phyloP scores from a whole-genome alignment of 1,140 invertebrate species.

The Drosophila insularis region DNA sequence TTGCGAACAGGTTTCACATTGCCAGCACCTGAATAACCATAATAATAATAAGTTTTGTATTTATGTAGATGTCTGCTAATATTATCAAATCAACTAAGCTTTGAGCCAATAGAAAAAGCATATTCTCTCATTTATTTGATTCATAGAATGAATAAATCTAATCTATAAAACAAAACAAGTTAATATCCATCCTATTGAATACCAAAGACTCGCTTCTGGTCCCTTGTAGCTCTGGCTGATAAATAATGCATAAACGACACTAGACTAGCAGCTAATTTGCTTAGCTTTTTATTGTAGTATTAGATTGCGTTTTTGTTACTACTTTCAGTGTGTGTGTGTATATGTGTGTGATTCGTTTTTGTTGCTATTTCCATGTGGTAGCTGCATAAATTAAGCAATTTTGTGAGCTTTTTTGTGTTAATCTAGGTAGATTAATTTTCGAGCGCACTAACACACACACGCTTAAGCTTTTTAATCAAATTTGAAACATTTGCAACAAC shows the following conservation, averaged over 20 bases:
- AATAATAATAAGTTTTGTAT: constrained; percentile 2
- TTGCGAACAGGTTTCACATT: background rate
- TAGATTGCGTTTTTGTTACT: background rate
- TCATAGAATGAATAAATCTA: constrained; percentile 29
- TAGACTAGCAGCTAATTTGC: constrained; percentile 52
- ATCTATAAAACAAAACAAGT: constrained; percentile 43
- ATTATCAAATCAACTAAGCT: background rate
- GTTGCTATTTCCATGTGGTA: constrained; percentile 6
- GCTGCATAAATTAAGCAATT: constrained; percentile 63
- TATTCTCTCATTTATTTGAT: constrained; percentile 28
- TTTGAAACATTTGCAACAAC: constrained; percentile 44
- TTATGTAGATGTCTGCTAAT: constrained; percentile 9
- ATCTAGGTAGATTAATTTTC: constrained; percentile 44
- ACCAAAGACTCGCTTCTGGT: background rate
- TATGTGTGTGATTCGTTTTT: background rate
- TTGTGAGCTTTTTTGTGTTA: constrained; percentile 60
- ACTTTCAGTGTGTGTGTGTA: background rate
- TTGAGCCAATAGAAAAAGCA: background rate
- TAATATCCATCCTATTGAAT: constrained; percentile 30
- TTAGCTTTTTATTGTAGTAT: constrained; percentile 33
- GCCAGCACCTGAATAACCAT: background rate
- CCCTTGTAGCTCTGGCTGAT: constrained; percentile 9
- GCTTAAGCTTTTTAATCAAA: constrained; percentile 20
- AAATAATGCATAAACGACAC: constrained; percentile 61
- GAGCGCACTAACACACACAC: constrained; percentile 14